Percentiles rank a stretch among this genome's conserved stretches.
Evolutionary conservation across 2,113 vertebrate species (phyloP).

Genomic region (Athene noctua): DNA sequence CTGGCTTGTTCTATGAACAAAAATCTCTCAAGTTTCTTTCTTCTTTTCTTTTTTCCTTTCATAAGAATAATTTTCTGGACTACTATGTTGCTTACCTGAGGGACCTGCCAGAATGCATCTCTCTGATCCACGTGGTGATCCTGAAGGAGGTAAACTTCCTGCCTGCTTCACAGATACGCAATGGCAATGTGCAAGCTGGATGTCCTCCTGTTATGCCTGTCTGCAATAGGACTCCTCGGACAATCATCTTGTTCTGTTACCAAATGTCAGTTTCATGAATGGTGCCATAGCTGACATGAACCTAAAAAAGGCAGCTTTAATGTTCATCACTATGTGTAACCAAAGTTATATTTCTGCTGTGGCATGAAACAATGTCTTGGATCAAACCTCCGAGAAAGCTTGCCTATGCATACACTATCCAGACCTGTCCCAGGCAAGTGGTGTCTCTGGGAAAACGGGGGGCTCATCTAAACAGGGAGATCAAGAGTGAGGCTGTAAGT

Average conservation of each 20-base stretch:
- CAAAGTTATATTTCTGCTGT: neutral
- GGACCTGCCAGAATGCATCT: conserved; percentile 93
- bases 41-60: conserved; percentile 23
- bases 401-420: neutral
- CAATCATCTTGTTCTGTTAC: neutral
- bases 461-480: neutral
- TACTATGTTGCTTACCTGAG: conserved; percentile 93
- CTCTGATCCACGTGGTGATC: conserved; percentile 83
- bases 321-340: neutral
- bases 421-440: neutral
- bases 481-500: neutral
- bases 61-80: conserved; percentile 93
- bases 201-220: neutral
- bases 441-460: neutral
- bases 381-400: neutral
- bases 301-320: neutral
- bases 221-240: neutral
- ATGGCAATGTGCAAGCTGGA: neutral
- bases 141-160: conserved; percentile 75
- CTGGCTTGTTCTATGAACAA: neutral
- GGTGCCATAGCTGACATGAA: neutral
- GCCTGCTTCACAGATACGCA: neutral
- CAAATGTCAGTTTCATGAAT: neutral
- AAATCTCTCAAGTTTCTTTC: neutral
- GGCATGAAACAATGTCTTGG: neutral